phyloP scores from a whole-genome alignment of 2,888 invertebrate species.

The Trissonchulus latispiculum region DNA sequence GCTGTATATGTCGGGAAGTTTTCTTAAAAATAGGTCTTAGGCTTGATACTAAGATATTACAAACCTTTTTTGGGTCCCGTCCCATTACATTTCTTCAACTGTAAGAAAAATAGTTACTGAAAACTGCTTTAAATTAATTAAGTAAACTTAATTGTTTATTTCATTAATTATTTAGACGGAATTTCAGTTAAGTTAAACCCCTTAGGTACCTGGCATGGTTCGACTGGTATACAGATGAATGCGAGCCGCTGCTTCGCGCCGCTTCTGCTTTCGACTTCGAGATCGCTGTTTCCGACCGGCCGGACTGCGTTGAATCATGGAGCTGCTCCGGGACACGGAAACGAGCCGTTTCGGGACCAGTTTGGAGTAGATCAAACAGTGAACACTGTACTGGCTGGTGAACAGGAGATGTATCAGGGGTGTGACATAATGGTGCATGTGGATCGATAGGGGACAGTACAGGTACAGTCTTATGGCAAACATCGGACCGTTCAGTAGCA shows the following conservation, averaged over 20 bases:
- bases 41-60: too few relatives aligned
- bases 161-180: too few relatives aligned
- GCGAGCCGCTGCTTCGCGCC: neutral
- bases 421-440: neutral
- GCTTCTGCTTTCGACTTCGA: neutral
- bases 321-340: neutral
- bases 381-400: neutral
- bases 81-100: too few relatives aligned
- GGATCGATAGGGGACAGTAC: neutral
- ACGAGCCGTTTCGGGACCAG: neutral
- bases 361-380: neutral
- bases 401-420: neutral
- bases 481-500: neutral
- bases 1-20: too few relatives aligned
- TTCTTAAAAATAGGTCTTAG: too few relatives aligned
- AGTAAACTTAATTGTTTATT: too few relatives aligned
- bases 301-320: neutral
- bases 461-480: neutral
- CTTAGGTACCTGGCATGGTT: neutral
- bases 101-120: too few relatives aligned
- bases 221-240: neutral
- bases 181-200: too few relatives aligned
- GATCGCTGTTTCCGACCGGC: neutral
- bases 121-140: too few relatives aligned
- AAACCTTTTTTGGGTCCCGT: too few relatives aligned